These are phyloP conservation scores for Synanceia verrucosa DNA, from an alignment of 2,797 vertebrate species.

Conservation along the genomic window DNA sequence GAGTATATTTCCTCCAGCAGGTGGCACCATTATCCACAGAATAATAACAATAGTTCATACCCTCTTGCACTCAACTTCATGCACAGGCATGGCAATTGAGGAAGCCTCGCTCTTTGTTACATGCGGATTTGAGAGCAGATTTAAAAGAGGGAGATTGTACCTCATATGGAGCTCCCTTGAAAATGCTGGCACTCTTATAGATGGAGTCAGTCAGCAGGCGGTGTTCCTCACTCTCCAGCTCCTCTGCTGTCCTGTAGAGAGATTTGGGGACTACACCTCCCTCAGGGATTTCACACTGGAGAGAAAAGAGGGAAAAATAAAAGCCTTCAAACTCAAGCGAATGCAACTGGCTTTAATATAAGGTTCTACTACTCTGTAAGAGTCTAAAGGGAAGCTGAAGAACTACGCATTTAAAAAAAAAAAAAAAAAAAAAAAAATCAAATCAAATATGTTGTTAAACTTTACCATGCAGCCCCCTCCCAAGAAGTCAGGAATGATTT, in stretches of 20 bases:
- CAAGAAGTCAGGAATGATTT: conserved; percentile 94
- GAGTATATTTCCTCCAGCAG: conserved; percentile 43
- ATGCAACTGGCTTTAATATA: background rate
- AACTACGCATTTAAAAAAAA: background rate
- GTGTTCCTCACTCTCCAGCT: conserved; percentile 90
- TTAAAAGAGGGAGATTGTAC: conserved; percentile 65
- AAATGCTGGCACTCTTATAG: conserved; percentile 93
- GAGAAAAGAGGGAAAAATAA: background rate
- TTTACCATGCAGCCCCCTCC: conserved; percentile 92
- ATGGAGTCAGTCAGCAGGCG: conserved; percentile 92
- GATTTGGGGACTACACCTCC: conserved; percentile 93
- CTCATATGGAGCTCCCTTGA: conserved; percentile 95
- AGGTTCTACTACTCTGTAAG: background rate
- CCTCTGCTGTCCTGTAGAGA: conserved; percentile 92
- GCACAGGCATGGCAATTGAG: background rate
- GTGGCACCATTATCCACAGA: conserved; percentile 48
- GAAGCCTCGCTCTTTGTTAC: background rate
- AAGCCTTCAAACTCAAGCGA: background rate
- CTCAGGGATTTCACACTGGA: conserved; percentile 93
- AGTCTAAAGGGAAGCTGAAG: background rate
- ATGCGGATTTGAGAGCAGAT: background rate
- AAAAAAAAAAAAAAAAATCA: background rate
- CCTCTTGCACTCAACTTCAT: background rate
- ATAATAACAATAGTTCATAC: background rate
- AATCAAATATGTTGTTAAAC: background rate